Evolutionary conservation across 1,140 invertebrate genomes (phyloP), one percentile per base, ranked within the genome.

Genomic region (Lasioglossum baleicum): DNA sequence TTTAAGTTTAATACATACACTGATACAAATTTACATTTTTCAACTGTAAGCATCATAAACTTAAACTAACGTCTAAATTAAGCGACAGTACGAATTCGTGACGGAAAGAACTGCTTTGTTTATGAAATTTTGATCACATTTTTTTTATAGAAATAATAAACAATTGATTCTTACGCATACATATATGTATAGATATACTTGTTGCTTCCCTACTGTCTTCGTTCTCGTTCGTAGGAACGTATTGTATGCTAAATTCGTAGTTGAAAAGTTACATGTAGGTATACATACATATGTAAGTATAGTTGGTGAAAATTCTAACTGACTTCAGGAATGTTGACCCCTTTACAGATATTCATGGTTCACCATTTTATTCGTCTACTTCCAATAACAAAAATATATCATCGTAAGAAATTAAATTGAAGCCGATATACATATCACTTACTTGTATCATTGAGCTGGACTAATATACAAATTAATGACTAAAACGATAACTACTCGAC

Each of bases 351-450:
- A 74, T 26, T 65, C 44, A 68, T 26, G 44, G 61, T 81, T 31
- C 26, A 79, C 31, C 35, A 20, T 56, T 58, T 82, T 88, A 88
- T 77, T 88, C 82, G 69, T 87, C 86, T 87, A 88, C 80, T 88
- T 89, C 75, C 81, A 87, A 84, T 85, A 88, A 88, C 81, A 88
- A 89, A 88, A 88, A 89, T 89, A 89, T 88, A 88, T 89, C 83
- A 87, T 87, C 68, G 82, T 87, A 83, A 87, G 82, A 88, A 88
- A 85, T 80, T 69, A 85, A 89, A 83, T 87, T 82, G 48, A 87
- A 84, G 82, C 78, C 82, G 82, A 79, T 75, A 75, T 88, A 67
- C 20, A n/a, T 67, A 48, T 67, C 77, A 76, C 83, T 82, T 75
- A 79, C 35, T 69, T 75, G 77, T 66, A 56, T 44, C 84, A 73